Conservation (phyloP, 2,797 vertebrate genomes). For the Capromys pilorides region DNA sequence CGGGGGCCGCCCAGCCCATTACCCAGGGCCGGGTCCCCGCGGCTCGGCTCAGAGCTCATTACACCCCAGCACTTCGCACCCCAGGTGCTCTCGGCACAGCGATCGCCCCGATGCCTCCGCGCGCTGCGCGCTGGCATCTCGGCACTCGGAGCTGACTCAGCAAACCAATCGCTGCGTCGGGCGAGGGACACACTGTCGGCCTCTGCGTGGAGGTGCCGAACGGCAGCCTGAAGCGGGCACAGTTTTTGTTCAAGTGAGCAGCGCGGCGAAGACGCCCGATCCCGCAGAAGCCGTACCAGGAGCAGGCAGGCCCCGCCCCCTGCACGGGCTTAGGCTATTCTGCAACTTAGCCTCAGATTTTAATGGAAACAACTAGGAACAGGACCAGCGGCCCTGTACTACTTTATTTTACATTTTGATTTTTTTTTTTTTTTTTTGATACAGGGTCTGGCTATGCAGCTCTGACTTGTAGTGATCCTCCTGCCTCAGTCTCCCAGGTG, state of each 20-base stretch:
- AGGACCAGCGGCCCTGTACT: not conserved
- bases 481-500: not conserved
- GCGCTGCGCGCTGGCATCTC: accelerated
- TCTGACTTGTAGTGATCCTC: not conserved
- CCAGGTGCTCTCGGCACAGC: not conserved
- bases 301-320: not conserved
- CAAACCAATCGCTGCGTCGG: accelerated
- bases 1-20: conserved; percentile 33
- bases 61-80: not conserved
- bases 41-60: conserved; percentile 64
- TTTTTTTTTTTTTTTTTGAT: not conserved
- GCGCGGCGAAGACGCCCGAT: too few relatives aligned
- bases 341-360: not conserved
- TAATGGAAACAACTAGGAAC: not conserved
- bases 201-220: not conserved
- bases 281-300: not conserved
- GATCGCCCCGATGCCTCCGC: not conserved
- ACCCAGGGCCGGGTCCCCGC: conserved; percentile 24
- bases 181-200: too few relatives aligned
- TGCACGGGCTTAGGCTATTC: not conserved
- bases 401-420: too few relatives aligned
- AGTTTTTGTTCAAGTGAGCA: not conserved
- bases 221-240: not conserved
- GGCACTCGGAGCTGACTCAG: not conserved
- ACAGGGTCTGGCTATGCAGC: too few relatives aligned